Evolutionary conservation across 2,797 vertebrate genomes (phyloP).

Genomic region (Sebastes trivittatus): DNA sequence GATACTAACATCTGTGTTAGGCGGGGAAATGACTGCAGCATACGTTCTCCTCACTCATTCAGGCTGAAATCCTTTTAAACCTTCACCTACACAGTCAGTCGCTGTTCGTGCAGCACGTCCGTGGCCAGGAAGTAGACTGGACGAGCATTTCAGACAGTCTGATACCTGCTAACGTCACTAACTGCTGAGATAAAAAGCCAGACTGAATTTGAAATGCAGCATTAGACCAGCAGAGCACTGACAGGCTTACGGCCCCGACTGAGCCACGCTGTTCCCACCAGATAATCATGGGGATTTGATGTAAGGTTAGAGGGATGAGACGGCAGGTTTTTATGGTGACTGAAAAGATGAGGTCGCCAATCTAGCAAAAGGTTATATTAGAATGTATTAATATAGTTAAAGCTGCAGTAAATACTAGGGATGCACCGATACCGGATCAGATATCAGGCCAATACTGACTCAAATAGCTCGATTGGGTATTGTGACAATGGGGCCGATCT

Average conservation of each 20-base stretch:
- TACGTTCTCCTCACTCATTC: slow-evolving; percentile 3
- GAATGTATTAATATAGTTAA: background rate
- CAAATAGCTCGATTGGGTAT: no score
- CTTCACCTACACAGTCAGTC: slow-evolving; percentile 2
- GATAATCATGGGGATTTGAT: slow-evolving; percentile 33
- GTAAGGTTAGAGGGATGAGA: slow-evolving; percentile 42
- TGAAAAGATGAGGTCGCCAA: background rate
- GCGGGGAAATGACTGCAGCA: slow-evolving; percentile 2
- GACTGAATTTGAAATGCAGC: slow-evolving; percentile 21
- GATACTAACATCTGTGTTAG: slow-evolving; percentile 1
- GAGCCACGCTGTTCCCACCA: slow-evolving; percentile 24
- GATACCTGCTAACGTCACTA: slow-evolving; percentile 4
- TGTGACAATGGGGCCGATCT: no score
- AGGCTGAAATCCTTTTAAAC: slow-evolving; percentile 18
- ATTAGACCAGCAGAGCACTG: slow-evolving; percentile 15
- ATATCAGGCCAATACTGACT: no score
- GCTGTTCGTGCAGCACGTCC: background rate
- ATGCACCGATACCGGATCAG: no score
- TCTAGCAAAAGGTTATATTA: background rate
- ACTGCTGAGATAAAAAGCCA: background rate
- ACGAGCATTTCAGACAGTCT: background rate
- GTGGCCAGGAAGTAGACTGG: background rate
- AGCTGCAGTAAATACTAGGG: background rate
- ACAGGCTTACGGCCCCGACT: slow-evolving; percentile 38
- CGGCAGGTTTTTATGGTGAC: slow-evolving; percentile 20